These are phyloP conservation scores for Percopsis transmontana DNA, from an alignment of 2,113 vertebrate genomes.

Conservation along the genomic window DNA sequence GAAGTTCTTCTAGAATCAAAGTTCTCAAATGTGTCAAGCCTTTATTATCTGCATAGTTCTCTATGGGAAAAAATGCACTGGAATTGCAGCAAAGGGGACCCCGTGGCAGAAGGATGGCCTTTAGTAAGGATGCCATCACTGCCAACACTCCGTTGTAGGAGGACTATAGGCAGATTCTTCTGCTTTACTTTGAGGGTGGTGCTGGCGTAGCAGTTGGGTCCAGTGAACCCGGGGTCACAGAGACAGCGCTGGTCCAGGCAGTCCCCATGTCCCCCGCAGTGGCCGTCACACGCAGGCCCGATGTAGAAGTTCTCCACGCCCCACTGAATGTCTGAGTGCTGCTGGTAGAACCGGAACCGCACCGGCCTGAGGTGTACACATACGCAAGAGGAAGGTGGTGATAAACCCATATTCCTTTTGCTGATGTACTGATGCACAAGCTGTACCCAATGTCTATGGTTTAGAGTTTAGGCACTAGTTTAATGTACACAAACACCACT, in stretches of 20 bases:
- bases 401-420: neutral
- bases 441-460: neutral
- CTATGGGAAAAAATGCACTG: too few relatives aligned
- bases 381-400: slow-evolving; percentile 4
- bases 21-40: too few relatives aligned
- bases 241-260: slow-evolving; percentile 93
- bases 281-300: slow-evolving; percentile 89
- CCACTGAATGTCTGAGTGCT: slow-evolving; percentile 93
- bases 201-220: slow-evolving; percentile 90
- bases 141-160: neutral
- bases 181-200: slow-evolving; percentile 84
- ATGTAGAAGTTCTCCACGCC: slow-evolving; percentile 97
- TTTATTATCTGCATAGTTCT: neutral
- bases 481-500: too few relatives aligned
- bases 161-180: neutral
- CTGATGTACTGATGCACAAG: neutral
- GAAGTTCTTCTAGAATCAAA: too few relatives aligned
- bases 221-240: slow-evolving; percentile 93
- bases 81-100: too few relatives aligned
- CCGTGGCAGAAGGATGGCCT: neutral
- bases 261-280: slow-evolving; percentile 94
- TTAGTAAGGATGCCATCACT: too few relatives aligned
- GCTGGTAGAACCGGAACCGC: slow-evolving; percentile 96
- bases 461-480: too few relatives aligned
- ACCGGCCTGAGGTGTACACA: slow-evolving; percentile 79